phyloP scores from a whole-genome alignment of 2,797 vertebrate genomes.

The Diceros bicornis region DNA sequence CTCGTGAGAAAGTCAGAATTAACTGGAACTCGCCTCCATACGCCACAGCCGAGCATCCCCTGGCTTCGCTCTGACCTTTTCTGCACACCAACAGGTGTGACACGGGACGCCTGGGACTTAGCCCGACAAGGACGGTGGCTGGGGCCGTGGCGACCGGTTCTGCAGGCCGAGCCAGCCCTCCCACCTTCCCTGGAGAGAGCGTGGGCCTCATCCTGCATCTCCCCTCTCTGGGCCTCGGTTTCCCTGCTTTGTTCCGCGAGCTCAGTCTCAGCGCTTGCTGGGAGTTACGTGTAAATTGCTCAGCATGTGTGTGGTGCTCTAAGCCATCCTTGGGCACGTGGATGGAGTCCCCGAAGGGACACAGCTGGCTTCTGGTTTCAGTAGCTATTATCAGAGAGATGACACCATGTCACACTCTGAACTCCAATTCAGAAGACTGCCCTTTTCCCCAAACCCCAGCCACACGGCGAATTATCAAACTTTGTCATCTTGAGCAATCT shows the following conservation, averaged over 20 bases:
- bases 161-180: background rate
- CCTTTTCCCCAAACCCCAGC: background rate
- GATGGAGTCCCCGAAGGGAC: background rate
- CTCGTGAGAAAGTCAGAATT: conserved; percentile 88
- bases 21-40: conserved; percentile 84
- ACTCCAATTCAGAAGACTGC: background rate
- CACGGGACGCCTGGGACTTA: background rate
- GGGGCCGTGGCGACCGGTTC: background rate
- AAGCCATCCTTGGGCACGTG: background rate
- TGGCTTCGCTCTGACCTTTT: background rate
- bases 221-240: background rate
- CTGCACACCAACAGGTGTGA: background rate
- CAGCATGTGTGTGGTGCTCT: rapidly evolving
- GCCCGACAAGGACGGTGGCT: background rate
- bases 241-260: background rate
- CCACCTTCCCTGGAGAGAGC: background rate
- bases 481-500: background rate
- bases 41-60: conserved; percentile 67
- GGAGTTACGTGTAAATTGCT: background rate
- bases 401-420: background rate
- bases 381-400: background rate
- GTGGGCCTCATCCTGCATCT: too few relatives aligned
- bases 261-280: background rate
- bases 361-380: background rate
- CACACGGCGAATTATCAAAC: background rate